Conservation (phyloP, 2,113 vertebrate species). For the Serranochromis macrocephalus region DNA sequence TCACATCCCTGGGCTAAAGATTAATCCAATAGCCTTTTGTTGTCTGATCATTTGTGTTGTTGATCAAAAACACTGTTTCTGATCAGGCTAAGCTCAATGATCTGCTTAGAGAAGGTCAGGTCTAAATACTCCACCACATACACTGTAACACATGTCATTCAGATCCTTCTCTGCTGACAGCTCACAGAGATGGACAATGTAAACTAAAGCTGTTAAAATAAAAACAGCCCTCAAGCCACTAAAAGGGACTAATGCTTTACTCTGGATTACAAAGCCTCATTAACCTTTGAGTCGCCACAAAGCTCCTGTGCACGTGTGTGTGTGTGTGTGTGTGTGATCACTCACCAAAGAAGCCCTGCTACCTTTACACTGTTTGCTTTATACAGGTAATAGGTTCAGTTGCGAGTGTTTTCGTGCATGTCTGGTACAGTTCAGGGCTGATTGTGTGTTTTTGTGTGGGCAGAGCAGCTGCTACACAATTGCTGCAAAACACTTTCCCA, state of each 20-base stretch:
- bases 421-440: not conserved
- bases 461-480: slow-evolving; percentile 19
- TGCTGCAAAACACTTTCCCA: slow-evolving; percentile 28
- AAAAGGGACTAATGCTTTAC: slow-evolving; percentile 34
- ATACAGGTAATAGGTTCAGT: not conserved
- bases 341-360: not conserved
- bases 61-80: not conserved
- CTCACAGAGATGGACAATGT: not conserved
- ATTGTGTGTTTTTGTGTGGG: slow-evolving; percentile 6
- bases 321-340: not conserved
- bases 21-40: not conserved
- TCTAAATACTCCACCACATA: not conserved
- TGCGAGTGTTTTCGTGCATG: not conserved
- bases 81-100: not conserved
- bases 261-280: not conserved
- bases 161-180: not conserved
- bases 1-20: not conserved
- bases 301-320: not conserved
- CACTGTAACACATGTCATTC: not conserved
- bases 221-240: not conserved
- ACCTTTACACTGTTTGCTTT: not conserved
- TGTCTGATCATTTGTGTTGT: not conserved
- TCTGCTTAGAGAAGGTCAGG: not conserved
- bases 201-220: not conserved
- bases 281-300: not conserved